Evolutionary conservation across 2,888 invertebrate genomes (phyloP).

Genomic region (Ectobius pallidus): DNA sequence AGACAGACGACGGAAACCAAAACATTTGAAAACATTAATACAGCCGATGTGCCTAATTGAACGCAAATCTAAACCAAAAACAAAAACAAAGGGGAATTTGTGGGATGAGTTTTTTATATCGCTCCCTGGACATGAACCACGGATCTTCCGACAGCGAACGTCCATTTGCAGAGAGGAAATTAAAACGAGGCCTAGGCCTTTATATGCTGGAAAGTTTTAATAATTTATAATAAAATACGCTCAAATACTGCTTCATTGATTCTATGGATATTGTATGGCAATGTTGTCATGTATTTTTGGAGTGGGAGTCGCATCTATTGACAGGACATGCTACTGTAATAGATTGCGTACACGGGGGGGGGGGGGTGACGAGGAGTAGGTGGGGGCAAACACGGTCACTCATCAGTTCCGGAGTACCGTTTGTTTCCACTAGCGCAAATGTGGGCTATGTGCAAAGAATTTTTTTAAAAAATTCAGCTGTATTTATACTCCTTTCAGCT

Average conservation of each 20-base stretch:
- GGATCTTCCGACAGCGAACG: not conserved
- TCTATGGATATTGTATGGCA: not conserved
- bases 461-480: no score
- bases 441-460: no score
- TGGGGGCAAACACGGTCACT: not conserved
- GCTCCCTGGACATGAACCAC: constrained; percentile 2
- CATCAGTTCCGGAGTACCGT: constrained; percentile 13
- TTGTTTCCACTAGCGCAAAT: no score
- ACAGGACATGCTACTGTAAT: constrained; percentile 10
- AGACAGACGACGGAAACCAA: no score
- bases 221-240: constrained; percentile 5
- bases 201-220: not conserved
- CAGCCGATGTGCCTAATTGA: not conserved
- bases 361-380: no score
- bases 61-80: not conserved
- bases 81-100: not conserved
- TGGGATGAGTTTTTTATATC: not conserved
- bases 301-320: not conserved
- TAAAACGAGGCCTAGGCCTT: not conserved
- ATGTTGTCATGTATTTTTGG: not conserved
- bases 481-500: no score
- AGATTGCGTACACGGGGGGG: not conserved
- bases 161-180: constrained; percentile 3
- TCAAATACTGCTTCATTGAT: constrained; percentile 1
- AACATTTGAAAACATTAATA: no score